phyloP scores from a whole-genome alignment of 1,140 invertebrate species.

The Diprion similis region DNA sequence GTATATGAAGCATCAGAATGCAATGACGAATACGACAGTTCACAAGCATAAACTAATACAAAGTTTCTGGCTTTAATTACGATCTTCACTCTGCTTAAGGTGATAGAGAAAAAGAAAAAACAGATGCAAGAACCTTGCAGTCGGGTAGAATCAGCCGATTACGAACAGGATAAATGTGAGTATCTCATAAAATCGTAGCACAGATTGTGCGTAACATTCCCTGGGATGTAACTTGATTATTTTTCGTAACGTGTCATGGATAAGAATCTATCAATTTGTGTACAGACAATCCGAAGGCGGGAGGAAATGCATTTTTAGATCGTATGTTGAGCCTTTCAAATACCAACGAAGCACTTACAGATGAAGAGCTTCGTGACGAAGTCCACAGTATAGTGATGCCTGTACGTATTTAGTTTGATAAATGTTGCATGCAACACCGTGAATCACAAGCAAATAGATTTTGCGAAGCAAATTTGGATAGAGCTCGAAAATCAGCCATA shows the following conservation, averaged over 20 bases:
- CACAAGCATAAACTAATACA: no score
- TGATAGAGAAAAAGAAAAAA: slow-evolving; percentile 57
- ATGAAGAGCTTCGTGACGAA: slow-evolving; percentile 72
- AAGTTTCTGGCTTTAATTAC: not conserved
- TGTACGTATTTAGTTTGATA: slow-evolving; percentile 41
- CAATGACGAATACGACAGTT: no score
- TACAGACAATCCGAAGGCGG: no score
- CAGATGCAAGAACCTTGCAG: slow-evolving; percentile 36
- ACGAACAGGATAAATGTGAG: not conserved
- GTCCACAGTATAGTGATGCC: slow-evolving; percentile 79
- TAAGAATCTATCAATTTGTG: no score
- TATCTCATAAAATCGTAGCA: no score
- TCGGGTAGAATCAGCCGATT: slow-evolving; percentile 21
- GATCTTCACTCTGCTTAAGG: slow-evolving; percentile 34
- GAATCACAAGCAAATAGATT: no score
- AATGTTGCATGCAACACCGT: no score
- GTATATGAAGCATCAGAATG: not conserved
- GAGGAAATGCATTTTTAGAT: slow-evolving; percentile 69
- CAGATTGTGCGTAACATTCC: no score
- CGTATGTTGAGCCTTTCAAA: slow-evolving; percentile 61
- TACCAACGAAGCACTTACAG: slow-evolving; percentile 48
- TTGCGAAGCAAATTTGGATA: no score
- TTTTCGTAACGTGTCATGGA: no score
- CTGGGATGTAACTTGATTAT: no score
- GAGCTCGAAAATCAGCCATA: no score